Evolutionary conservation across 2,113 vertebrate species (phyloP), one percentile per base, ranked within the genome.

Genomic region (Amazona guildingii): DNA sequence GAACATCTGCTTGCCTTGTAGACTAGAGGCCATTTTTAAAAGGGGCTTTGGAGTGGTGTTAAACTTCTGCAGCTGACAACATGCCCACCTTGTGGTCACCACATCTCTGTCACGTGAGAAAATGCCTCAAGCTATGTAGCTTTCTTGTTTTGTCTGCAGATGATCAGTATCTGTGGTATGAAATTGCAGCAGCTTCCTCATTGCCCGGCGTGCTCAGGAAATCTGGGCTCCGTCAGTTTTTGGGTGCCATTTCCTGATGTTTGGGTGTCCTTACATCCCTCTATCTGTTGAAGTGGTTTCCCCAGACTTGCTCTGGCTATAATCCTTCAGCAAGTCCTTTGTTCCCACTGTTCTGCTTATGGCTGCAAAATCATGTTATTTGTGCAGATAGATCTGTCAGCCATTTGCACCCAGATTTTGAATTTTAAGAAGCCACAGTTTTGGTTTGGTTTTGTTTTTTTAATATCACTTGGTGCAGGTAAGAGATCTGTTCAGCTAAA

Each of bases 151-250:
- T 31, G 10, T 16, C 4, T 3, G 63, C 82, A 95, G 62, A 20
- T 0, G 0, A 76, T 88, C 59, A 2, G 7, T 63, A 1, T 70
- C 64, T 59, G n/a, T 0, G 7, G 39, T 55, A 24, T 43, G 54
- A 94, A 74, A 48, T 5, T 9, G 66, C 79, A 86, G 79, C 90
- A 92, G 87, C 79, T 95, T 90, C 85, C 87, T 63, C 85, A 35
- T 70, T 67, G 57, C 49, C 85, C 5, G 0, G 17, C 0, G 0
- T 11, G 66, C 78, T 85, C 78, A 90, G 85, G 88, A 92, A 90
- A 80, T 84, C 67, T 92, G 92, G 72, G 54, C 80, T 5, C 63
- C 57, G 77, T 21, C 85, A 39, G 78, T 19, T 92, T 86, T 78
- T 0, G 43, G 89, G 94, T 94, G 68, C 82, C 27, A 4, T 80